Evolutionary conservation across 2,797 vertebrate species (phyloP), one percentile per base, ranked within the genome.

Genomic region (Vultur gryphus): DNA sequence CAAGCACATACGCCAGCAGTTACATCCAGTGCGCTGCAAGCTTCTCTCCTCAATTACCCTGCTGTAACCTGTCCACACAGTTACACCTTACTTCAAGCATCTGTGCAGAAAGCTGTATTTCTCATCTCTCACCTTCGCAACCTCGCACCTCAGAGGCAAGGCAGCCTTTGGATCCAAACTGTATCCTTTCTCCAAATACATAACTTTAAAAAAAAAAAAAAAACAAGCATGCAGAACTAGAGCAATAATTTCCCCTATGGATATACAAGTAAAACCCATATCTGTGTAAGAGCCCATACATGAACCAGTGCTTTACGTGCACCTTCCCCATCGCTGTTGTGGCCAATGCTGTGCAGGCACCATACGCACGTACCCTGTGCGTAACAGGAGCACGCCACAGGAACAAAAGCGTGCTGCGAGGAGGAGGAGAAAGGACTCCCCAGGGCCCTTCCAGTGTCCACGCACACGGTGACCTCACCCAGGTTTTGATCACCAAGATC

Each of bases 301-400:
- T 7, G 33, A 75, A 61, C 29, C 24, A 1, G 11, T 37, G 44
- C 20, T 66, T 73, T 25, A 35, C 0, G 8, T 10, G 31, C 48
- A 58, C 39, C 64, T 70, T 75, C n/a, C 54, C 49, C 44, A 23
- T 6, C 0, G 1, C 33, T 9, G 33, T 10, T 23, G 20, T 0
- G 10, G 66, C 35, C 51, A 18, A 2, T 1, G 2, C 57, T 20
- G 33, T 25, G 29, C 52, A 48, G 58, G 20, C 33, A 33, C 31
- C 31, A 17, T 0, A 24, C 5, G 2, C 64, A 24, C 7, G 1
- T 4, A 51, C 8, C 9, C n/a, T 0, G 1, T 2, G 9, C 1
- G 1, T 12, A 33, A 37, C 28, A 61, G 48, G 11, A 86, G 20
- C 19, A 41, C 0, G 0, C 48, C 73, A 43, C 12, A 65, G 39